Evolutionary conservation across 2,797 vertebrate species (phyloP).

Genomic region (Chaunax sp.): DNA sequence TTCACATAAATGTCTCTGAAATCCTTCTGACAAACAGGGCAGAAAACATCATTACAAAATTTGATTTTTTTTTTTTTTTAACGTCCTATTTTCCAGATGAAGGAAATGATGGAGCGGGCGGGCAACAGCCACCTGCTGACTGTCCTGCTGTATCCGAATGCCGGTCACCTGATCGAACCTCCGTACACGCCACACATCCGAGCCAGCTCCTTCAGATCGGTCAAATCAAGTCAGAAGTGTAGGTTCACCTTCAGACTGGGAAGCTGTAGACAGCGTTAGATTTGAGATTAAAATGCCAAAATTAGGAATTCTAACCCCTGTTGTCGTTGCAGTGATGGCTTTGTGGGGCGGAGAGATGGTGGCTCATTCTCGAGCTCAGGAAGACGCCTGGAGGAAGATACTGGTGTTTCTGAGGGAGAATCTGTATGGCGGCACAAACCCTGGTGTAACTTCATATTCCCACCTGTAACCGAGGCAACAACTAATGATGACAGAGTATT

Average conservation of each 20-base stretch:
- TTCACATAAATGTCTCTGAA: no score
- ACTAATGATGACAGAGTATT: not conserved
- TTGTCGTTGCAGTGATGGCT: constrained; percentile 54
- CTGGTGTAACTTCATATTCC: not conserved
- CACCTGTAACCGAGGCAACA: constrained; percentile 18
- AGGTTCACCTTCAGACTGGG: not conserved
- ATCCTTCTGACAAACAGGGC: no score
- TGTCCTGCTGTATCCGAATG: constrained; percentile 66
- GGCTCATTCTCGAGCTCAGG: constrained; percentile 75
- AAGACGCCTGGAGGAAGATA: constrained; percentile 81
- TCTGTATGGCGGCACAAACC: constrained; percentile 40
- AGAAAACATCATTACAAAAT: no score
- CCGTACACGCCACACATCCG: constrained; percentile 41
- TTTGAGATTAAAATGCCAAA: no score
- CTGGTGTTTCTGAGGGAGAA: constrained; percentile 75
- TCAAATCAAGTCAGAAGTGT: not conserved
- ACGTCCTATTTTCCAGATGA: constrained; percentile 66
- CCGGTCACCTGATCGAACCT: constrained; percentile 21
- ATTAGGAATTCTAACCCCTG: no score
- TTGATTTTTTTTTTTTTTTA: no score
- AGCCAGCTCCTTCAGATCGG: constrained; percentile 43
- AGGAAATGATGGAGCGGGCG: constrained; percentile 74
- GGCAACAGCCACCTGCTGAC: constrained; percentile 71
- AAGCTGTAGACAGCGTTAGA: not conserved
- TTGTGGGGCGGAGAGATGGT: constrained; percentile 79